These are phyloP conservation scores for Parotocinclus haroldoi DNA, from an alignment of 2,797 vertebrate genomes.

Conservation along the genomic window DNA sequence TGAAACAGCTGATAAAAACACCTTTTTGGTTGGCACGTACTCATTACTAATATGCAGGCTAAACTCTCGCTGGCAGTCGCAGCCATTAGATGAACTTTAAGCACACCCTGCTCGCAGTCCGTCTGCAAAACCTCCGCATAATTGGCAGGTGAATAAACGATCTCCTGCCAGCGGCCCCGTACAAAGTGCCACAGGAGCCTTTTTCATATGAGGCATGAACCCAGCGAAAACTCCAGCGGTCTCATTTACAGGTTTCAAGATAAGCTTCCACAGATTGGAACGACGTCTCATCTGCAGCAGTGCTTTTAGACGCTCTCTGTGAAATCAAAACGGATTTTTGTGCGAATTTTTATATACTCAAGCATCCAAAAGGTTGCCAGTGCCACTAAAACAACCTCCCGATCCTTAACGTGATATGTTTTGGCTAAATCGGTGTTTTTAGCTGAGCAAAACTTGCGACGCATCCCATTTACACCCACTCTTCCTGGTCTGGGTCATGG, in stretches of 20 bases:
- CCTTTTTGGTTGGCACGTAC: constrained; percentile 20
- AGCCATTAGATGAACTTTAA: constrained; percentile 33
- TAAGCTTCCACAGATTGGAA: constrained; percentile 52
- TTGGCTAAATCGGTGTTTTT: too few relatives aligned
- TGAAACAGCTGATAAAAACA: constrained; percentile 5
- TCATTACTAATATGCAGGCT: constrained; percentile 24
- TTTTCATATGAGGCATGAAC: constrained; percentile 34
- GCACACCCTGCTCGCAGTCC: constrained; percentile 38
- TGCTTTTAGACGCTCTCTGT: not conserved
- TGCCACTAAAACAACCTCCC: too few relatives aligned
- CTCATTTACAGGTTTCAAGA: constrained; percentile 18
- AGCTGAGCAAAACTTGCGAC: too few relatives aligned
- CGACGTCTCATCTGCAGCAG: constrained; percentile 49
- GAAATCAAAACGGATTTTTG: too few relatives aligned
- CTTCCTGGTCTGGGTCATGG: too few relatives aligned
- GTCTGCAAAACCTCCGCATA: constrained; percentile 46
- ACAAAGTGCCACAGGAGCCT: constrained; percentile 37
- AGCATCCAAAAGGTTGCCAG: too few relatives aligned
- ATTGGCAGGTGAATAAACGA: constrained; percentile 59
- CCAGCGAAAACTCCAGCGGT: constrained; percentile 37
- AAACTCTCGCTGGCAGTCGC: constrained; percentile 21
- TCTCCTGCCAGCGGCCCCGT: constrained; percentile 27
- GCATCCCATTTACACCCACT: too few relatives aligned
- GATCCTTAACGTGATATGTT: too few relatives aligned
- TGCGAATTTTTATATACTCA: too few relatives aligned